Percentiles rank a stretch among this genome's conserved stretches.
Conservation (phyloP, 2,113 vertebrate species). For the Cranoglanis bouderius region DNA sequence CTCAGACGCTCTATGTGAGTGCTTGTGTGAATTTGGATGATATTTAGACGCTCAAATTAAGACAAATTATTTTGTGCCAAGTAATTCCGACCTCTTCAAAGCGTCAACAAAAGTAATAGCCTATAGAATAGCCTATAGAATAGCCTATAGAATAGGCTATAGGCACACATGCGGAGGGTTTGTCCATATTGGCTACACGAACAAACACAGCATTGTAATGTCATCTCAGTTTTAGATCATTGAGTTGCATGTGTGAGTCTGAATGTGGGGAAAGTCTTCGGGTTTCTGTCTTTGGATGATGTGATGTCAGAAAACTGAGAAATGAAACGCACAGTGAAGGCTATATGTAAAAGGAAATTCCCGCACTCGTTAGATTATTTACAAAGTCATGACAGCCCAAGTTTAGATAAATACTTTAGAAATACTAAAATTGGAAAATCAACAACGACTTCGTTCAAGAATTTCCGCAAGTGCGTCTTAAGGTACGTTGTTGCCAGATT, state of each 20-base stretch:
- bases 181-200: not conserved
- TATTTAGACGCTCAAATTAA: not conserved
- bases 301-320: conserved; percentile 9
- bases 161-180: not conserved
- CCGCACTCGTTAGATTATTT: not conserved
- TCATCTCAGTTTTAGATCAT: no score
- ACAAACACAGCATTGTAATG: not conserved
- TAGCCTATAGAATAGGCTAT: not conserved
- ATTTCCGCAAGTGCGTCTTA: not conserved
- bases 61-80: not conserved
- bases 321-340: conserved; percentile 1
- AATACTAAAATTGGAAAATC: not conserved
- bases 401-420: not conserved
- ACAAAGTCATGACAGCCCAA: not conserved
- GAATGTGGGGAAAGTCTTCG: not conserved
- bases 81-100: no score
- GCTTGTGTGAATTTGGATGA: not conserved
- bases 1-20: not conserved
- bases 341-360: not conserved
- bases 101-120: not conserved
- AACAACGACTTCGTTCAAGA: not conserved
- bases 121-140: not conserved
- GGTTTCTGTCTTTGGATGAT: not conserved
- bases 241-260: not conserved
- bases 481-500: not conserved